Percentiles rank a stretch among this genome's conserved stretches.
These are phyloP conservation scores for Acrocephalus kingi DNA, from an alignment of 2,113 vertebrate genomes.

Conservation along the genomic window DNA sequence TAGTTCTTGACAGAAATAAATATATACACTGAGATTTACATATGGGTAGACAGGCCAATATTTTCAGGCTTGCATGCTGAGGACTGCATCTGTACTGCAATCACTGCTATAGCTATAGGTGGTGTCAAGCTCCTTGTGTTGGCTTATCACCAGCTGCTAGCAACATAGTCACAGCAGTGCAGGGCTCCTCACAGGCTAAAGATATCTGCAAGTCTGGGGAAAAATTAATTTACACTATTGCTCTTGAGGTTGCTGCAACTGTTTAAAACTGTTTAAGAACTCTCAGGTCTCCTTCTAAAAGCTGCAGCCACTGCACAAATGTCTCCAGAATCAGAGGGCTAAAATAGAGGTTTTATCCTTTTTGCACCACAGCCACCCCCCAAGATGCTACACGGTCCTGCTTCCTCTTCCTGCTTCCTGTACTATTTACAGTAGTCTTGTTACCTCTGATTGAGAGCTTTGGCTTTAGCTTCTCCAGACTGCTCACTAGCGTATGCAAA, in stretches of 20 bases:
- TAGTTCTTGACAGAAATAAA: conserved; percentile 48
- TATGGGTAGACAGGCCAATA: neutral
- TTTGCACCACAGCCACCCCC: accelerated
- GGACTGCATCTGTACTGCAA: neutral
- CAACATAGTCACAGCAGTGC: neutral
- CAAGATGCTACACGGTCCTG: accelerated
- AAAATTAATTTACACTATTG: neutral
- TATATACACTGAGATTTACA: conserved; percentile 44
- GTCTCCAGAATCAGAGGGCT: neutral
- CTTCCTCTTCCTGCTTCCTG: neutral
- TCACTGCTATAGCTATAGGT: neutral
- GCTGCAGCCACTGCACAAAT: neutral
- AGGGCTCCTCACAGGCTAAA: neutral
- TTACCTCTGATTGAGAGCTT: neutral
- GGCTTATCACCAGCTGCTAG: neutral
- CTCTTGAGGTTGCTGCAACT: neutral
- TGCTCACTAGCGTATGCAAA: neutral
- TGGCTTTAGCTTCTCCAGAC: neutral
- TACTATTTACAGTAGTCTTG: neutral
- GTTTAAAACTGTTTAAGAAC: neutral
- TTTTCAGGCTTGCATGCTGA: neutral
- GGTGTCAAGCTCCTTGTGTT: neutral
- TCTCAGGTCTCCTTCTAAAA: neutral
- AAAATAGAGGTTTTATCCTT: neutral
- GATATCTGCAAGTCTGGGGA: neutral